A percentile compares a stretch with the other conserved stretches of the same genome.
These are phyloP conservation scores for Callinectes sapidus DNA, from an alignment of 2,888 invertebrate genomes.

Conservation along the genomic window DNA sequence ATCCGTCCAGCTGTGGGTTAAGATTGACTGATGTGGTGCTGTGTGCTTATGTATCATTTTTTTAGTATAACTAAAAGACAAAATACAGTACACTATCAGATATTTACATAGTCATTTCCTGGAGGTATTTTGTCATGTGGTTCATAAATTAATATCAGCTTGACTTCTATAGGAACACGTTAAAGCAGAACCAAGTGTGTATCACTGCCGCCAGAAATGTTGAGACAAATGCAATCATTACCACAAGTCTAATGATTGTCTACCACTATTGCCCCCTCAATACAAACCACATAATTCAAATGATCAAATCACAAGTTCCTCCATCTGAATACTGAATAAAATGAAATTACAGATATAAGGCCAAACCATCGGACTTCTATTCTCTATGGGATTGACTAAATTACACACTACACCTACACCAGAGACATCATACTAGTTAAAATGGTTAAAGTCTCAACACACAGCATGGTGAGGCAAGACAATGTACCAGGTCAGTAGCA, in stretches of 20 bases:
- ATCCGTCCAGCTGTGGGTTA: slow-evolving; percentile 88
- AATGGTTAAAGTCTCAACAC: too few relatives aligned
- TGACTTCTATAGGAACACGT: not conserved
- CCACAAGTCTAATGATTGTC: not conserved
- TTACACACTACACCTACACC: too few relatives aligned
- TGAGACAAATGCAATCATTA: not conserved
- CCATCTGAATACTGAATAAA: not conserved
- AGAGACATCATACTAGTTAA: too few relatives aligned
- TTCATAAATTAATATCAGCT: not conserved
- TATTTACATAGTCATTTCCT: not conserved
- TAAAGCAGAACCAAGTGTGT: not conserved
- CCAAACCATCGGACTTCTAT: too few relatives aligned
- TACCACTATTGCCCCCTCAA: not conserved
- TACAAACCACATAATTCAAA: not conserved
- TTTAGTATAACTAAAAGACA: not conserved
- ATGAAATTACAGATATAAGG: too few relatives aligned
- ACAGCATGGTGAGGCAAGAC: too few relatives aligned
- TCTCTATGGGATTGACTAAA: too few relatives aligned
- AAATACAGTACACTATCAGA: not conserved
- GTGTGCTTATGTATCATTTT: not conserved
- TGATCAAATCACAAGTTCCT: not conserved
- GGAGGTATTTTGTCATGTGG: not conserved
- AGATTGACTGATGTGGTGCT: too few relatives aligned
- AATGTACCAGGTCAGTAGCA: slow-evolving; percentile 89
- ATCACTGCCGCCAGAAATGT: not conserved